Evolutionary conservation across 1,140 invertebrate genomes (phyloP).

Genomic region (Drosophila melanogaster): Release_6_plus_ISO1_MT NT_033779.5:8217501-8218000

Average conservation of each 20-base stretch:
- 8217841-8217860: constrained; percentile 50
- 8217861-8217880: constrained; percentile 66
- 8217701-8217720: constrained; percentile 48
- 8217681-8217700: constrained; percentile 69
- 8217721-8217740: constrained; percentile 56
- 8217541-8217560: constrained; percentile 59
- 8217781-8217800: constrained; percentile 57
- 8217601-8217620: constrained; percentile 51
- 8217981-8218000: constrained; percentile 25
- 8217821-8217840: constrained; percentile 71
- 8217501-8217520: constrained; percentile 61
- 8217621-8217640: constrained; percentile 36
- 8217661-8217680: accelerated
- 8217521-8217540: constrained; percentile 70
- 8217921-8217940: background rate
- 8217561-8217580: constrained; percentile 65
- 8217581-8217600: constrained; percentile 74
- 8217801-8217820: constrained; percentile 69
- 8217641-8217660: too few relatives aligned
- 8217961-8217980: constrained; percentile 1
- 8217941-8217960: background rate
- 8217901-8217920: constrained; percentile 2
- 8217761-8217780: constrained; percentile 51
- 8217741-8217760: constrained; percentile 60
- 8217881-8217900: constrained; percentile 77